Percentiles rank a stretch among this genome's conserved stretches.
Evolutionary conservation across 2,113 vertebrate genomes (phyloP).

Genomic region (Ceyx melanurus): DNA sequence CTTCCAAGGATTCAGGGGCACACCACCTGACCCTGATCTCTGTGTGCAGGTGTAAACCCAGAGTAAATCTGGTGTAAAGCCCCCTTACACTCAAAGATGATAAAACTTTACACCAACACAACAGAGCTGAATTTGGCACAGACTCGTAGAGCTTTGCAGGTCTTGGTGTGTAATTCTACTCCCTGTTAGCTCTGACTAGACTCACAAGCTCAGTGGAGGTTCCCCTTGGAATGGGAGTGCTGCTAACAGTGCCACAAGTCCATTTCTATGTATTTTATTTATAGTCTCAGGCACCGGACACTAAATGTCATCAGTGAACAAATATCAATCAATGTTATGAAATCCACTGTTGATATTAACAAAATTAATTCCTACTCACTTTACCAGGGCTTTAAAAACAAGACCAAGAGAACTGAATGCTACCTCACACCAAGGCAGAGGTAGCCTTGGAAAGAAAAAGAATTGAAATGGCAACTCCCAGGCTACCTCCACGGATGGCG

Average conservation of each 20-base stretch:
- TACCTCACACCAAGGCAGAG: neutral
- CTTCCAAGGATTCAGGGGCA: neutral
- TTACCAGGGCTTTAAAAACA: slow-evolving; percentile 8
- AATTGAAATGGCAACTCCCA: neutral
- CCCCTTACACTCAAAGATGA: neutral
- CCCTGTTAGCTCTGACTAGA: slow-evolving; percentile 43
- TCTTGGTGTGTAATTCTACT: neutral
- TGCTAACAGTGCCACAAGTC: slow-evolving; percentile 31
- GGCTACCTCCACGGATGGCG: neutral
- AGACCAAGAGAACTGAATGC: neutral
- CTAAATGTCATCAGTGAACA: slow-evolving; percentile 12
- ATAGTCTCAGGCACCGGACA: slow-evolving; percentile 2
- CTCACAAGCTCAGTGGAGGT: neutral
- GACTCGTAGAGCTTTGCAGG: neutral
- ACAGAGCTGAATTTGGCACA: neutral
- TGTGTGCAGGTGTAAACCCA: neutral
- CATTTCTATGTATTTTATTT: slow-evolving; percentile 37
- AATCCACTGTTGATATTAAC: neutral
- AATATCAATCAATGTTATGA: slow-evolving; percentile 4
- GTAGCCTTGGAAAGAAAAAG: neutral
- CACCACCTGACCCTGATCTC: neutral
- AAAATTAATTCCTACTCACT: slow-evolving; percentile 2
- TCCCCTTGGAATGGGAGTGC: slow-evolving; percentile 30
- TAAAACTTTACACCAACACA: neutral
- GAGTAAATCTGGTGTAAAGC: neutral